These are phyloP conservation scores for Gobio occitaniae DNA, from an alignment of 2,797 vertebrate species.

Conservation along the genomic window DNA sequence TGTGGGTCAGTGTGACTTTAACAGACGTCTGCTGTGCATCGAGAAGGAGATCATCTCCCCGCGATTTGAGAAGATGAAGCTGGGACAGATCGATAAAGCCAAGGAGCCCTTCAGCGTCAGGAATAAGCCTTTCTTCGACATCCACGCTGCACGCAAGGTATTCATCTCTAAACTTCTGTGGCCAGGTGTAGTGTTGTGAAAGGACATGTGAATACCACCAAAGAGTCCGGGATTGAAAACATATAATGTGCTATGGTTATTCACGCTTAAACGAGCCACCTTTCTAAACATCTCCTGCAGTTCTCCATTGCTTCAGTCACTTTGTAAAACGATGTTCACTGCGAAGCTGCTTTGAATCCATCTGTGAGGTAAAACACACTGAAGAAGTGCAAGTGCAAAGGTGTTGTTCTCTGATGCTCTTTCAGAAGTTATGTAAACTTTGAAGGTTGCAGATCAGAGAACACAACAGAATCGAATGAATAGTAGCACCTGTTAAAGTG, in stretches of 20 bases:
- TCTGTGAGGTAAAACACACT: not conserved
- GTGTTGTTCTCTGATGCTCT: not conserved
- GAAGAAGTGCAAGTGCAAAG: not conserved
- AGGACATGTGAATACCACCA: not conserved
- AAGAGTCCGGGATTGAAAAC: not conserved
- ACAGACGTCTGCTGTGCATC: constrained; percentile 90
- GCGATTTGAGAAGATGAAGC: constrained; percentile 94
- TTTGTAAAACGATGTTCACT: not conserved
- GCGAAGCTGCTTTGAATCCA: not conserved
- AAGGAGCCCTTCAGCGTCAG: constrained; percentile 95
- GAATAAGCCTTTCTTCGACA: constrained; percentile 96
- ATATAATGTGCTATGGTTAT: not conserved
- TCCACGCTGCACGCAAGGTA: constrained; percentile 93
- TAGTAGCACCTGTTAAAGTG: not conserved
- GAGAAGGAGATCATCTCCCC: constrained; percentile 96
- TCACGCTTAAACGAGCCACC: not conserved
- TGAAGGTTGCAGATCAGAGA: not conserved
- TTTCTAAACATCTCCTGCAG: not conserved
- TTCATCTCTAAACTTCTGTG: not conserved
- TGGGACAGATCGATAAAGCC: constrained; percentile 93
- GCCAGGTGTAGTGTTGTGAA: not conserved
- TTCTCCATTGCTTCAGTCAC: not conserved
- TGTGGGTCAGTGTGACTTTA: constrained; percentile 97
- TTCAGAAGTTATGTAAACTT: not conserved
- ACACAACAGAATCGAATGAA: not conserved